Conservation (phyloP, 2,797 vertebrate genomes). For the Podarcis lilfordi region DNA sequence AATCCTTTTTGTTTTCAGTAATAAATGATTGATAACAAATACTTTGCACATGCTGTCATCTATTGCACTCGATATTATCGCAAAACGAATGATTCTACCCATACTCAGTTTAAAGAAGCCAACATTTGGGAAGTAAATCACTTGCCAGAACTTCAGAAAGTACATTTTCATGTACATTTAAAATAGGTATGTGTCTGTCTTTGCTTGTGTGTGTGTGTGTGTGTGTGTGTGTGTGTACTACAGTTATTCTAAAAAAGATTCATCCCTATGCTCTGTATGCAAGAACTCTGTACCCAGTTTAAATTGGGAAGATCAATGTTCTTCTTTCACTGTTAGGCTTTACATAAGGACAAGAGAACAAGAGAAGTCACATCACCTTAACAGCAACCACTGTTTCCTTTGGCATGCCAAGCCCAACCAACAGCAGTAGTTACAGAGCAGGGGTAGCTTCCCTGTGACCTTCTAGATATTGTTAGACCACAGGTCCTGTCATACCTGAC, state of each 20-base stretch:
- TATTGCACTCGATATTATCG: conserved; percentile 22
- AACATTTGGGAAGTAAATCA: too few relatives aligned
- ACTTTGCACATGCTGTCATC: conserved; percentile 51
- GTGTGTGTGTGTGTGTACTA: not conserved
- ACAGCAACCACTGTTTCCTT: too few relatives aligned
- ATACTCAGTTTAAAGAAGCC: too few relatives aligned
- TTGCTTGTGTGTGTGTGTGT: not conserved
- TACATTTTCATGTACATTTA: too few relatives aligned
- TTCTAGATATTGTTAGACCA: too few relatives aligned
- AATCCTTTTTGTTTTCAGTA: conserved; percentile 89
- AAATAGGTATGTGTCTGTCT: not conserved
- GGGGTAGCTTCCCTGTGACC: too few relatives aligned
- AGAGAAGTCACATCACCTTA: too few relatives aligned
- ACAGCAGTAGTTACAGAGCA: too few relatives aligned
- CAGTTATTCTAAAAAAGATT: not conserved
- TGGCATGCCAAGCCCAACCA: too few relatives aligned
- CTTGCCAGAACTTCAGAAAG: too few relatives aligned
- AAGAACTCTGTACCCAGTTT: not conserved
- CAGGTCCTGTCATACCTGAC: too few relatives aligned
- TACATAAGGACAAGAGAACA: too few relatives aligned
- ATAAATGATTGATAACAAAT: conserved; percentile 91
- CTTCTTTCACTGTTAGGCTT: not conserved
- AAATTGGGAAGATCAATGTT: not conserved
- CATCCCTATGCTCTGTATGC: not conserved
- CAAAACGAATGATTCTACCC: not conserved